These are phyloP conservation scores for Ancistrus triradiatus DNA, from an alignment of 2,113 vertebrate genomes.

Conservation along the genomic window DNA sequence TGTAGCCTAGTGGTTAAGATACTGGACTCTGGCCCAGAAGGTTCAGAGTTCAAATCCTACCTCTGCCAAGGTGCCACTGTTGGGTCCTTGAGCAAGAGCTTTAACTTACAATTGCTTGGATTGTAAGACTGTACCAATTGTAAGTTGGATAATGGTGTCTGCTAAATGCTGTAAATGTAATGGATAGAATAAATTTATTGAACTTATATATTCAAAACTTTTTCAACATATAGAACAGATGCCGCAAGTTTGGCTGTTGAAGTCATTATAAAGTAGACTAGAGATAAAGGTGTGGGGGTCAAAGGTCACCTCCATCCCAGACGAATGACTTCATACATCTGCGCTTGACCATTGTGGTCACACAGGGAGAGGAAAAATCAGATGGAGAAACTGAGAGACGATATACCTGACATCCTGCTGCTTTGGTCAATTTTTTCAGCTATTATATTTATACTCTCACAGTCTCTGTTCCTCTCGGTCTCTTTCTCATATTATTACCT, in stretches of 20 bases:
- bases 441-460: slow-evolving; percentile 18
- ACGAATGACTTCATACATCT: slow-evolving; percentile 65
- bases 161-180: too few species aligned
- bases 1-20: too few species aligned
- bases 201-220: too few species aligned
- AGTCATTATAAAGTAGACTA: slow-evolving; percentile 61
- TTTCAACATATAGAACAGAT: too few species aligned
- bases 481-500: neutral
- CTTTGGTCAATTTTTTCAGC: neutral
- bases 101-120: too few species aligned
- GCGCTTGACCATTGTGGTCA: slow-evolving; percentile 54
- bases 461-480: neutral
- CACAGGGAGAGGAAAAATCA: slow-evolving; percentile 28
- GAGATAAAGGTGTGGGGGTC: slow-evolving; percentile 54
- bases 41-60: too few species aligned
- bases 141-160: too few species aligned
- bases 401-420: neutral
- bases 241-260: slow-evolving; percentile 55
- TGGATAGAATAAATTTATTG: too few species aligned
- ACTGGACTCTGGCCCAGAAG: too few species aligned
- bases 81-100: too few species aligned
- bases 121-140: too few species aligned
- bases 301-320: slow-evolving; percentile 69
- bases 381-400: slow-evolving; percentile 1
- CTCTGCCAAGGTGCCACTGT: too few species aligned